Conservation (phyloP, 1,140 invertebrate genomes). For the Eciton burchellii region DNA sequence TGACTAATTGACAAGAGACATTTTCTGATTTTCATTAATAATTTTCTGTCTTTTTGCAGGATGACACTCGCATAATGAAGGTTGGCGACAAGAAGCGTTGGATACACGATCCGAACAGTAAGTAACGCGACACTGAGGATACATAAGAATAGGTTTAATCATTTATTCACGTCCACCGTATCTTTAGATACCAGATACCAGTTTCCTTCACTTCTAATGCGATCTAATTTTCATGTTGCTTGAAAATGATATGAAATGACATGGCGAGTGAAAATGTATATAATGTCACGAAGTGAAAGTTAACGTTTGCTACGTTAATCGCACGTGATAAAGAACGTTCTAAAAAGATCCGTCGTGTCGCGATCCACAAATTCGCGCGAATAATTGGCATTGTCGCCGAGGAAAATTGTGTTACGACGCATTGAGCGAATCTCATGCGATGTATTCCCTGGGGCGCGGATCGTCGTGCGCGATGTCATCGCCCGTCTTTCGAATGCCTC, state of each 20-base stretch:
- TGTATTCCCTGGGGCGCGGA: slow-evolving; percentile 22
- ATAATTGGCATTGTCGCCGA: slow-evolving; percentile 35
- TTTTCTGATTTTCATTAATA: too few relatives aligned
- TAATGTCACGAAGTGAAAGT: background rate
- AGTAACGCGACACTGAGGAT: slow-evolving; percentile 80
- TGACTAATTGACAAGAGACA: background rate
- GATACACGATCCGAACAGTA: slow-evolving; percentile 92
- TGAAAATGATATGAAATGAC: slow-evolving; percentile 18
- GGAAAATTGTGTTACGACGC: slow-evolving; percentile 28
- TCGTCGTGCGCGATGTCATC: slow-evolving; percentile 11
- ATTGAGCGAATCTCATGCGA: slow-evolving; percentile 42
- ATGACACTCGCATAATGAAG: slow-evolving; percentile 85
- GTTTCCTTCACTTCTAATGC: too few relatives aligned
- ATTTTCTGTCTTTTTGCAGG: slow-evolving; percentile 83
- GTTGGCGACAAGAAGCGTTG: slow-evolving; percentile 89
- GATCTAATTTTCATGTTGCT: slow-evolving; percentile 1
- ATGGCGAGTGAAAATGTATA: background rate
- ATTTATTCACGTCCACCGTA: too few relatives aligned
- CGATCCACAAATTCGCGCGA: background rate
- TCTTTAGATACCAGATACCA: too few relatives aligned
- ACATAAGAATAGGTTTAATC: background rate
- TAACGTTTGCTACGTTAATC: background rate
- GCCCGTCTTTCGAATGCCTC: slow-evolving; percentile 40
- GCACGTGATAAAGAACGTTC: slow-evolving; percentile 3
- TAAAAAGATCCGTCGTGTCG: slow-evolving; percentile 6